A percentile compares a stretch with the other conserved stretches of the same genome.
These are phyloP conservation scores for Eupeodes latifasciatus DNA, from an alignment of 2,888 invertebrate genomes.

Conservation along the genomic window DNA sequence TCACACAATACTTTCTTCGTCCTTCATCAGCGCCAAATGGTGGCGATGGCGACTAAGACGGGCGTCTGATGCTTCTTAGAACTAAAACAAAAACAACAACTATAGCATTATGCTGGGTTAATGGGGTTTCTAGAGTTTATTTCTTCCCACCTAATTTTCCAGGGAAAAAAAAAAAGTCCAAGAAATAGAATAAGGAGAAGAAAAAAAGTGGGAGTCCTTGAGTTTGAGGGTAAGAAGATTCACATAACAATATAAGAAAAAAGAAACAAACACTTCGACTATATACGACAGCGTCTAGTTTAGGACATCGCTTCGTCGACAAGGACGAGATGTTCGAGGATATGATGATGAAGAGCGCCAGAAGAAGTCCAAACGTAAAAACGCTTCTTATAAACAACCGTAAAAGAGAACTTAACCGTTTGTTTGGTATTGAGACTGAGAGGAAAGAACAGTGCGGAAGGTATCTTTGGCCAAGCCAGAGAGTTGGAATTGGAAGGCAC, in stretches of 20 bases:
- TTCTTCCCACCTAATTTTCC: conserved; percentile 70
- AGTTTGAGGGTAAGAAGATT: conserved; percentile 29
- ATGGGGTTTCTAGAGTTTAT: conserved; percentile 72
- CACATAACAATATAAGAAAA: conserved; percentile 47
- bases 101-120: conserved; percentile 53
- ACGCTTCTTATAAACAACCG: conserved; percentile 3
- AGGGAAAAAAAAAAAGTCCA: neutral
- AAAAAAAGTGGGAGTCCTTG: neutral
- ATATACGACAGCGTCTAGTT: neutral
- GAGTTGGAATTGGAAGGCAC: neutral
- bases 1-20: neutral
- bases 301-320: neutral
- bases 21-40: conserved; percentile 24
- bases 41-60: neutral
- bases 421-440: neutral
- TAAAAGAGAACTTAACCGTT: conserved; percentile 18
- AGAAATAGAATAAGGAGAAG: neutral
- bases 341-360: conserved; percentile 21
- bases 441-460: neutral
- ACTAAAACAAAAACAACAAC: conserved; percentile 25
- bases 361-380: conserved; percentile 9
- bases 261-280: conserved; percentile 20
- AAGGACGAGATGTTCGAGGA: neutral
- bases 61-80: conserved; percentile 7
- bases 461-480: neutral